Percentiles rank a stretch among this genome's conserved stretches.
These are phyloP conservation scores for Arctia plantaginis DNA, from an alignment of 2,888 invertebrate species.

Conservation along the genomic window DNA sequence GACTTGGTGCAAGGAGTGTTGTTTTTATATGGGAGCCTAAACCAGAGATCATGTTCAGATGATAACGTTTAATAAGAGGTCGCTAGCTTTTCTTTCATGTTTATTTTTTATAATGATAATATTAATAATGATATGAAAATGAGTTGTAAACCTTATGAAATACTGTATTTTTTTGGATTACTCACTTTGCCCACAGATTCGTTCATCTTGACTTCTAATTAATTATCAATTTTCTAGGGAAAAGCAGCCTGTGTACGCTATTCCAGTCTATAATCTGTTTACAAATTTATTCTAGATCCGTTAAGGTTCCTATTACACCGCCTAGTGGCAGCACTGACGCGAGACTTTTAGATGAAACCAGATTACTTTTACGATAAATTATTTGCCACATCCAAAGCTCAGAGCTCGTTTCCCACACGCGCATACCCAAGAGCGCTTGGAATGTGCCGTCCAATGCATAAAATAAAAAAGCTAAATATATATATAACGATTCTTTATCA, in stretches of 20 bases:
- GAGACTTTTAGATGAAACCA: background rate
- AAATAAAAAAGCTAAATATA: constrained; percentile 65
- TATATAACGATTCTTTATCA: constrained; percentile 80
- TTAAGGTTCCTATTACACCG: background rate
- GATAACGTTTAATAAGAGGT: too few relatives aligned
- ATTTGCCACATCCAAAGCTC: constrained; percentile 55
- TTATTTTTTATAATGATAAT: too few relatives aligned
- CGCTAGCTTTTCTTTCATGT: too few relatives aligned
- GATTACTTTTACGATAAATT: background rate
- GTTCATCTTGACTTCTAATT: too few relatives aligned
- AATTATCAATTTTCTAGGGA: too few relatives aligned
- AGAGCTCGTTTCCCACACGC: constrained; percentile 26
- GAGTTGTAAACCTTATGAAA: too few relatives aligned
- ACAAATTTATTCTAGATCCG: too few relatives aligned
- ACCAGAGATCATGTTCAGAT: too few relatives aligned
- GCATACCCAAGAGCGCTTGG: constrained; percentile 59
- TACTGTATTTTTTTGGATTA: background rate
- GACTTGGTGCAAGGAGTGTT: background rate
- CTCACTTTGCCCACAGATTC: too few relatives aligned
- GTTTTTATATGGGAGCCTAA: background rate
- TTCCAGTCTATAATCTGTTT: background rate
- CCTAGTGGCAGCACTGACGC: too few relatives aligned
- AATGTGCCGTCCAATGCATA: constrained; percentile 72
- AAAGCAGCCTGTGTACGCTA: background rate
- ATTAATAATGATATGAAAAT: too few relatives aligned